Evolutionary conservation across 2,888 invertebrate species (phyloP).

Genomic region (Amphimallon solstitiale): DNA sequence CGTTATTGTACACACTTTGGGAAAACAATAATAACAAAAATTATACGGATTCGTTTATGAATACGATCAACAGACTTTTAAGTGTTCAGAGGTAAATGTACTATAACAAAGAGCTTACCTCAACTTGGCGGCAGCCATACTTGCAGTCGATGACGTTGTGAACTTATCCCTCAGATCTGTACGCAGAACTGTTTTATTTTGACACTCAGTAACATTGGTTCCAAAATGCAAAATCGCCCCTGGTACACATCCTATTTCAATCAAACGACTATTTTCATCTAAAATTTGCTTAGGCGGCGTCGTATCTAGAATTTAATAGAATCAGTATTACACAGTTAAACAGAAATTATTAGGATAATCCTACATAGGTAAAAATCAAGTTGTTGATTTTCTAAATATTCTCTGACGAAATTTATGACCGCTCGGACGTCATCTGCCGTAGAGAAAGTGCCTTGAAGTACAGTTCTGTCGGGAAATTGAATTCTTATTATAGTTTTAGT

Average conservation of each 20-base stretch:
- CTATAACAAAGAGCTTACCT: slow-evolving; percentile 64
- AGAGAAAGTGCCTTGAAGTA: slow-evolving; percentile 86
- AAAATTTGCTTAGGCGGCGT: slow-evolving; percentile 84
- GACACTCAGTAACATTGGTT: slow-evolving; percentile 59
- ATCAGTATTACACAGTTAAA: slow-evolving; percentile 1
- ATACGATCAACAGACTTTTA: too few relatives aligned
- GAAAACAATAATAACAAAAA: too few relatives aligned
- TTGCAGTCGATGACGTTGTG: slow-evolving; percentile 75
- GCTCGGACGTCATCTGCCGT: slow-evolving; percentile 78
- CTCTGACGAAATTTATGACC: slow-evolving; percentile 78
- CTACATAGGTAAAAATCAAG: slow-evolving; percentile 83
- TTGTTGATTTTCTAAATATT: slow-evolving; percentile 73
- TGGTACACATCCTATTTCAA: slow-evolving; percentile 81
- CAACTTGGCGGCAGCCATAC: slow-evolving; percentile 74
- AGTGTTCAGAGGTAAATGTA: too few relatives aligned
- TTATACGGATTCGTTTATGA: too few relatives aligned
- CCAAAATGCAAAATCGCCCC: slow-evolving; percentile 81
- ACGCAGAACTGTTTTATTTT: slow-evolving; percentile 66
- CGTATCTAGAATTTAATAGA: slow-evolving; percentile 70
- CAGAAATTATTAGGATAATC: slow-evolving; percentile 56
- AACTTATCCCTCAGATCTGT: slow-evolving; percentile 70
- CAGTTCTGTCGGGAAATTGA: slow-evolving; percentile 86
- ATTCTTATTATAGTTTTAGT: slow-evolving; percentile 82
- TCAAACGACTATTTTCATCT: slow-evolving; percentile 69
- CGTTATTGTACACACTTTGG: too few relatives aligned